These are phyloP conservation scores for Sipunculus nudus DNA, from an alignment of 2,888 invertebrate genomes.

Conservation along the genomic window DNA sequence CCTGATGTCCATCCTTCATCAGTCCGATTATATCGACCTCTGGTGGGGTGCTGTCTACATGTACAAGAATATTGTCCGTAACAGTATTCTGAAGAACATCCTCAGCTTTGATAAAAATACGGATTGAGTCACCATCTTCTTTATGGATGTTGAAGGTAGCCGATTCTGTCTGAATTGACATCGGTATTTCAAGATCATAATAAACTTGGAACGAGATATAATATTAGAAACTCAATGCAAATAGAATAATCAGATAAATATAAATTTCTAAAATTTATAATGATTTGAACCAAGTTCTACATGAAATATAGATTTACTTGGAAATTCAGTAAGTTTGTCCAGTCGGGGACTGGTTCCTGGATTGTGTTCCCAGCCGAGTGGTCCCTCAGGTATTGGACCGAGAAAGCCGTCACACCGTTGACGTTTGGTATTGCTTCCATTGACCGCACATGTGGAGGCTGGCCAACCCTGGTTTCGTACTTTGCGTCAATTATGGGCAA, in stretches of 20 bases:
- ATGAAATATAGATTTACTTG: too few relatives aligned
- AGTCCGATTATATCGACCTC: not conserved
- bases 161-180: slow-evolving; percentile 3
- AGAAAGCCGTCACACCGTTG: not conserved
- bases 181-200: too few relatives aligned
- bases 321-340: too few relatives aligned
- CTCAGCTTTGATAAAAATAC: slow-evolving; percentile 1
- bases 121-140: slow-evolving; percentile 13
- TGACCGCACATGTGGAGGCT: slow-evolving; percentile 2
- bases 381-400: slow-evolving; percentile 1
- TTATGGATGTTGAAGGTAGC: not conserved
- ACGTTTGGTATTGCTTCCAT: slow-evolving; percentile 11
- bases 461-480: slow-evolving; percentile 7
- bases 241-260: too few relatives aligned
- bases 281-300: too few relatives aligned
- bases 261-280: too few relatives aligned
- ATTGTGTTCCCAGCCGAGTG: too few relatives aligned
- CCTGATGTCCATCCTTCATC: not conserved
- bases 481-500: not conserved
- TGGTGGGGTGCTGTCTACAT: slow-evolving; percentile 13
- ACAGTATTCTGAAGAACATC: slow-evolving; percentile 8
- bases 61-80: slow-evolving; percentile 6
- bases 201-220: too few relatives aligned
- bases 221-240: too few relatives aligned
- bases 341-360: too few relatives aligned